Conservation (phyloP, 2,888 invertebrate species). For the Lydus trimaculatus region DNA sequence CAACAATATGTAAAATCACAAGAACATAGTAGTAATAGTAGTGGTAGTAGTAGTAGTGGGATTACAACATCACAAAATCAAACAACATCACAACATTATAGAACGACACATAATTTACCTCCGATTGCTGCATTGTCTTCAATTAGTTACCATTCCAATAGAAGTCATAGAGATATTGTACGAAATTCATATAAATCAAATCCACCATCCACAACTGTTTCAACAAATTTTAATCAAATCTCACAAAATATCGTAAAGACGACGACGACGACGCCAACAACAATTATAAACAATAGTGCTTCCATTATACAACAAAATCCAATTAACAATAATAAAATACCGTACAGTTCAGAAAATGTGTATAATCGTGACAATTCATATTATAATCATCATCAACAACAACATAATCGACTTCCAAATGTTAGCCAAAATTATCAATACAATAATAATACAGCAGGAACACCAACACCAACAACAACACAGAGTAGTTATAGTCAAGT, state of each 20-base stretch:
- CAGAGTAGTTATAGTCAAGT: conserved; percentile 41
- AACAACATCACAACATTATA: conserved; percentile 42
- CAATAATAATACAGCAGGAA: conserved; percentile 17
- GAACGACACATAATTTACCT: conserved; percentile 63
- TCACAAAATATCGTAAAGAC: conserved; percentile 15
- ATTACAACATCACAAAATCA: conserved; percentile 26
- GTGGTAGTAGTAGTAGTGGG: too few species aligned
- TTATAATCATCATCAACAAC: conserved; percentile 29
- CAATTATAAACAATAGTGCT: conserved; percentile 30
- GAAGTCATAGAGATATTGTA: conserved; percentile 51
- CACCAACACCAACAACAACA: conserved; percentile 47
- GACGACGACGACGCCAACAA: conserved; percentile 36
- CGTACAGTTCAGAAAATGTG: conserved; percentile 23
- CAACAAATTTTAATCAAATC: conserved; percentile 29
- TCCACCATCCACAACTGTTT: conserved; percentile 13
- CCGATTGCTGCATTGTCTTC: conserved; percentile 64
- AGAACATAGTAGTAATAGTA: neutral
- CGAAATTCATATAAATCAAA: conserved; percentile 40
- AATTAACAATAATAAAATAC: conserved; percentile 33
- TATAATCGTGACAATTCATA: conserved; percentile 31
- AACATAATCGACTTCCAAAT: conserved; percentile 18
- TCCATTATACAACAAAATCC: conserved; percentile 35
- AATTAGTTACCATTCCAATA: conserved; percentile 60
- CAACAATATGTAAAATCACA: conserved; percentile 17
- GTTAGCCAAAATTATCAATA: conserved; percentile 32